Base-by-base conservation (phyloP, 2,888 invertebrate genomes). In the Vanessa cardui region DNA sequence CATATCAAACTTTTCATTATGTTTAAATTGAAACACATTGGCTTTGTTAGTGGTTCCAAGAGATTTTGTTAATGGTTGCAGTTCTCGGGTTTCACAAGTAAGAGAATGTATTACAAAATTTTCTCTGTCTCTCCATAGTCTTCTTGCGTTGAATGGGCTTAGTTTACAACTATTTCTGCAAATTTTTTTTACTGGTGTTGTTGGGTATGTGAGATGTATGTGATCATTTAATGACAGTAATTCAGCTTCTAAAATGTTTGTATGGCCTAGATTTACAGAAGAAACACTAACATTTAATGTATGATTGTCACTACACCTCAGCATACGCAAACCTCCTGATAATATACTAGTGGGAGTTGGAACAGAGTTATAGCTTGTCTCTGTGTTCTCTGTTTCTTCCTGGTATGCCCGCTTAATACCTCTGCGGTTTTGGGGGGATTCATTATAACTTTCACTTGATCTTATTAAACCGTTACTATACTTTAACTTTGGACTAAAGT, bases 301-400 rank as follows among this genome's bases (percentile, higher is more conserved):
- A 69, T 76, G 83, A 80, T 69, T 80, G 74, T 90, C 90, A 80
- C 82, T 86, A 5, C 92, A 88, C 74, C 86, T 84, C 31, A 92
- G 76, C 66, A 81, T 88, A 72, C 86, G 82, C 69, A 92, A 85
- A 74, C 88, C 86, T 16, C 90, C 88, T 50, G 90, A 86, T 77
- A 92, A 89, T 44, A 84, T 78, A 74, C 85, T 91, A 44, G 91
- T 92, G 66, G 92, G 92, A 52, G 92, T 92, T 64, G 83, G 83
- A 39, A 83, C 76, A 33, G 83, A 78, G 39, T 73, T 77, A 64
- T 72, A 74, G 64, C 72, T 78, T 64, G 74, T 71, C 18, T 82
- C 79, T 58, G 74, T 71, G 62, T 74, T 76, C 44, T 84, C 85
- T 60, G 73, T 65, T 71, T 82, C 84, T n/a, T 82, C 82, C 67